Conservation (phyloP, 2,797 vertebrate species). For the Hydrophis major region DNA sequence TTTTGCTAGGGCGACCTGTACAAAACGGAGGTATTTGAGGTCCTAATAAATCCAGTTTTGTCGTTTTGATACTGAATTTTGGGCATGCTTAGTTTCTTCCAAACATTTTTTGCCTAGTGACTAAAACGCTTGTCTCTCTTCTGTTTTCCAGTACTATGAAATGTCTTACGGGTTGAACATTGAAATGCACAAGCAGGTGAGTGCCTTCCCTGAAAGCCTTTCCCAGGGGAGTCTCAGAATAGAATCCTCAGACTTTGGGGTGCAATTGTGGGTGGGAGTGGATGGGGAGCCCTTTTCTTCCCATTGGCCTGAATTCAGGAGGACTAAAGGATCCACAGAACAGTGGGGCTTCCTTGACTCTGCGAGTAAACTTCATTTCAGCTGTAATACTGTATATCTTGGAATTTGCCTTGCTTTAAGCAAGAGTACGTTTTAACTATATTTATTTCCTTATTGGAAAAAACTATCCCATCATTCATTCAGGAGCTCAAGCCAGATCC, state of each 20-base stretch:
- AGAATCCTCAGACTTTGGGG: background rate
- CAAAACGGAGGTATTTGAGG: background rate
- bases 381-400: background rate
- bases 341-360: too few relatives aligned
- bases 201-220: conserved; percentile 47
- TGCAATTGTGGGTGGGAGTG: background rate
- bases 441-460: background rate
- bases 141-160: conserved; percentile 87
- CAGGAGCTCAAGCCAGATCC: background rate
- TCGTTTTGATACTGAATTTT: background rate
- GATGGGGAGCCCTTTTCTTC: background rate
- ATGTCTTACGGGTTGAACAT: conserved; percentile 99
- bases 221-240: background rate
- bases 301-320: background rate
- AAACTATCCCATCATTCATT: background rate
- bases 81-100: background rate
- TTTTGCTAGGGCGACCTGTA: background rate
- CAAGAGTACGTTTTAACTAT: background rate
- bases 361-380: background rate
- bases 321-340: background rate
- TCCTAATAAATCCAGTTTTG: background rate
- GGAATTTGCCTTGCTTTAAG: background rate
- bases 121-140: conserved; percentile 30
- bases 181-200: conserved; percentile 99
- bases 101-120: conserved; percentile 22